phyloP scores from a whole-genome alignment of 2,113 vertebrate genomes.

The Alaudala cheleensis region DNA sequence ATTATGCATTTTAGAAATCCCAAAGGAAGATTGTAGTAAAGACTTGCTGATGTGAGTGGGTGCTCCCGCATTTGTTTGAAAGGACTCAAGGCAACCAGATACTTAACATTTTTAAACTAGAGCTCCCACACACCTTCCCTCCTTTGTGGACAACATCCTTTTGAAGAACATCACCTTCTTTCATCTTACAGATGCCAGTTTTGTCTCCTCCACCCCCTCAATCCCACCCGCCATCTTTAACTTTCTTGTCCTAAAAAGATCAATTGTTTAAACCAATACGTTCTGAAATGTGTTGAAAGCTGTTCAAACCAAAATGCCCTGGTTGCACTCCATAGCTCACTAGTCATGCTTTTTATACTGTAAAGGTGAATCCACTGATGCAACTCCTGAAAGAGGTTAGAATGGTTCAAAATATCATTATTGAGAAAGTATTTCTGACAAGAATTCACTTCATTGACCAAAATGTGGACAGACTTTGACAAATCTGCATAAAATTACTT shows the following conservation, averaged over 20 bases:
- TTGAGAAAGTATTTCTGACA: not conserved
- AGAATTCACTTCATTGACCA: not conserved
- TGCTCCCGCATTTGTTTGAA: not conserved
- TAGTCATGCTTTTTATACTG: not conserved
- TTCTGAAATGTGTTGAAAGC: not conserved
- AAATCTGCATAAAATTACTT: not conserved
- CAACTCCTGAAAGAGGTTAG: not conserved
- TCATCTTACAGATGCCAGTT: not conserved
- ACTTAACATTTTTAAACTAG: not conserved
- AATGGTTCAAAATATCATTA: not conserved
- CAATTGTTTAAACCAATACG: not conserved
- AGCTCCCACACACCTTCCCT: not conserved
- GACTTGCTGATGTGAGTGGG: not conserved
- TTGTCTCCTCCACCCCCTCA: not conserved
- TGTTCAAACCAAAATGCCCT: not conserved
- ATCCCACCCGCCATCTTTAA: not conserved
- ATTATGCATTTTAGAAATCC: not conserved
- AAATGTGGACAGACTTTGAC: not conserved
- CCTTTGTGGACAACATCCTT: not conserved
- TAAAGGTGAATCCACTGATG: not conserved
- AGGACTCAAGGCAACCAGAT: not conserved
- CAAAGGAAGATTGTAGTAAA: not conserved
- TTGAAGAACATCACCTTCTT: not conserved
- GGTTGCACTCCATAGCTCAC: not conserved
- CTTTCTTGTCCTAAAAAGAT: not conserved